These are phyloP conservation scores for Spodoptera frugiperda DNA, from an alignment of 1,140 invertebrate species.

Conservation along the genomic window DNA sequence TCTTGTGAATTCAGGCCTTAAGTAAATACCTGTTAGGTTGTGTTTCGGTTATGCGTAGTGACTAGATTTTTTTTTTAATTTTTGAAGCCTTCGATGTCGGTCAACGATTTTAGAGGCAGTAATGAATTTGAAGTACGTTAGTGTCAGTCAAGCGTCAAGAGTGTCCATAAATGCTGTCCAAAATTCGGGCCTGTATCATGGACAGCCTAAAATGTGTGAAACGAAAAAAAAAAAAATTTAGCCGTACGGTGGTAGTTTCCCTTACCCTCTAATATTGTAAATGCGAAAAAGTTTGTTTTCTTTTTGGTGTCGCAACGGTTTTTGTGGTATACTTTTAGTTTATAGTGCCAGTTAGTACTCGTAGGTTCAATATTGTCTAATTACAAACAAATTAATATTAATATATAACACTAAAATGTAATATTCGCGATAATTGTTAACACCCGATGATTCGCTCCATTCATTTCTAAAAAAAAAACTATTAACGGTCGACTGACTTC, in stretches of 20 bases:
- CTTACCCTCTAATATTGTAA: too few species aligned
- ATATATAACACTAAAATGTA: neutral
- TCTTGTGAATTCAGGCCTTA: neutral
- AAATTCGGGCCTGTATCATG: neutral
- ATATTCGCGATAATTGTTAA: slow-evolving; percentile 12
- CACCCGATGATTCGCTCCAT: slow-evolving; percentile 25
- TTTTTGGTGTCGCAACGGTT: too few species aligned
- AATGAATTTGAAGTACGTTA: neutral
- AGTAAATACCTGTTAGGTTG: neutral
- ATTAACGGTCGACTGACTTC: slow-evolving; percentile 12
- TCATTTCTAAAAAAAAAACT: slow-evolving; percentile 21
- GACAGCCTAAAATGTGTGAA: neutral
- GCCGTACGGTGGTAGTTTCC: too few species aligned
- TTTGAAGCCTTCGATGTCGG: neutral
- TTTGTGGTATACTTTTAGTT: too few species aligned
- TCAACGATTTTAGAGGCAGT: neutral
- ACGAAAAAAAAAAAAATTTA: neutral
- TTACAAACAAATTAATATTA: too few species aligned
- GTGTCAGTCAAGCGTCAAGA: neutral
- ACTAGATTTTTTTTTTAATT: neutral
- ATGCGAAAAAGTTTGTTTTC: too few species aligned
- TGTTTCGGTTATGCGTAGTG: neutral
- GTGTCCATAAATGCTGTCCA: slow-evolving; percentile 16
- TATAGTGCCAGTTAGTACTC: too few species aligned
- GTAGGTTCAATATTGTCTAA: too few species aligned